Percentiles rank a stretch among this genome's conserved stretches.
Evolutionary conservation across 2,888 invertebrate genomes (phyloP).

Genomic region (Epinotia brunnichana): DNA sequence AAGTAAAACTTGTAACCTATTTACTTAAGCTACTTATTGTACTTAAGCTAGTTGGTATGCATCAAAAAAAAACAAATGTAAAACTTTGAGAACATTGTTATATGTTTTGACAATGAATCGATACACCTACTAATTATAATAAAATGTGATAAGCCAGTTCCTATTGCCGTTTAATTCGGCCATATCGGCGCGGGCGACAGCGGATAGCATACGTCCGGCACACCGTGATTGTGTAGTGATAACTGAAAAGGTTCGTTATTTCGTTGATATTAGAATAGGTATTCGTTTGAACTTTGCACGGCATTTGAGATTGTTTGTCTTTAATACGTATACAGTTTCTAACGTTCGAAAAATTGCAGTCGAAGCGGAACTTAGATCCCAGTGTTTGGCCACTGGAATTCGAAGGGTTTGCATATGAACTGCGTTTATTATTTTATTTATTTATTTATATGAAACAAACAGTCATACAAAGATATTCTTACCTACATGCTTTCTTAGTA

Average conservation of each 20-base stretch:
- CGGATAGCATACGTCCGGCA: slow-evolving; percentile 25
- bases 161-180: slow-evolving; percentile 28
- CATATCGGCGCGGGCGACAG: slow-evolving; percentile 25
- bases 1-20: too few relatives aligned
- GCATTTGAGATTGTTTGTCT: background rate
- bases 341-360: background rate
- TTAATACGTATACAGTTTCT: too few relatives aligned
- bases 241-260: slow-evolving; percentile 6
- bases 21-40: too few relatives aligned
- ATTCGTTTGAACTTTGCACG: background rate
- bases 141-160: slow-evolving; percentile 30
- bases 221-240: slow-evolving; percentile 18
- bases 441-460: too few relatives aligned
- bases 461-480: too few relatives aligned
- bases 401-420: too few relatives aligned
- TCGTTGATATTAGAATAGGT: slow-evolving; percentile 2
- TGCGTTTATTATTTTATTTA: background rate
- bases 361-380: background rate
- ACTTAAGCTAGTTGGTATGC: background rate
- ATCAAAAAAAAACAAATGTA: background rate
- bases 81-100: slow-evolving; percentile 61
- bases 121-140: slow-evolving; percentile 47
- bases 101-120: slow-evolving; percentile 49
- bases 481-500: too few relatives aligned
- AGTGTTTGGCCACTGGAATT: too few relatives aligned